These are phyloP conservation scores for Edolisoma coerulescens DNA, from an alignment of 2,113 vertebrate species.

Conservation along the genomic window DNA sequence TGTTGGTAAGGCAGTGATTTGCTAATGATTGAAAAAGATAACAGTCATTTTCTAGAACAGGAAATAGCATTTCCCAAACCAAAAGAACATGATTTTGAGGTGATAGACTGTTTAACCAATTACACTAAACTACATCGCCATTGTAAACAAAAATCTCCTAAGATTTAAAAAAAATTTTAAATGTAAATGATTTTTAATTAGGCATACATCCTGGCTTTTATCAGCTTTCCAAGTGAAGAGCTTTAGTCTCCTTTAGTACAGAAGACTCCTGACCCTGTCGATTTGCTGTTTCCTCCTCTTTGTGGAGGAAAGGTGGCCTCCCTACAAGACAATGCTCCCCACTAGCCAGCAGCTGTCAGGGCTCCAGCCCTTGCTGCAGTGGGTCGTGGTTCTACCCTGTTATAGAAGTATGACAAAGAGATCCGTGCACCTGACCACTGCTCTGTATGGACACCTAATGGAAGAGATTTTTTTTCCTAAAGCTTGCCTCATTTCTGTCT, in stretches of 20 bases:
- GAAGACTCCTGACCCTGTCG: not conserved
- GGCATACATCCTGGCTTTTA: not conserved
- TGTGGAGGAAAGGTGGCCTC: not conserved
- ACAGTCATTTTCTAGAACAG: not conserved
- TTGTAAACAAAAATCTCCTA: not conserved
- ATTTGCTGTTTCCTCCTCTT: not conserved
- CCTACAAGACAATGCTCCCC: not conserved
- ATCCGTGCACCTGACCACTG: not conserved
- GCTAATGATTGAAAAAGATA: not conserved
- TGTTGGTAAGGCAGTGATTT: not conserved
- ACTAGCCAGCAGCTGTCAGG: not conserved
- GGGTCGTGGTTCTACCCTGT: not conserved
- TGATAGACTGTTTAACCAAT: not conserved
- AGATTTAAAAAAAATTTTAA: not conserved
- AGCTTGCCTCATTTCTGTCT: not conserved
- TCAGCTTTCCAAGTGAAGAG: not conserved
- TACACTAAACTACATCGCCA: not conserved
- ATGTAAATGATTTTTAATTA: not conserved
- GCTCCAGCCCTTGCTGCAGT: not conserved
- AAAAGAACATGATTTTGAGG: not conserved
- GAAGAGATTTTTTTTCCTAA: not conserved
- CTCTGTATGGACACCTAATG: not conserved
- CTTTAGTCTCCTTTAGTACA: not conserved
- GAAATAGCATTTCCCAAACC: not conserved
- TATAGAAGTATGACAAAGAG: not conserved